Evolutionary conservation across 2,797 vertebrate species (phyloP), one percentile per base, ranked within the genome.

Genomic region (Arnoldichthys spilopterus): DNA sequence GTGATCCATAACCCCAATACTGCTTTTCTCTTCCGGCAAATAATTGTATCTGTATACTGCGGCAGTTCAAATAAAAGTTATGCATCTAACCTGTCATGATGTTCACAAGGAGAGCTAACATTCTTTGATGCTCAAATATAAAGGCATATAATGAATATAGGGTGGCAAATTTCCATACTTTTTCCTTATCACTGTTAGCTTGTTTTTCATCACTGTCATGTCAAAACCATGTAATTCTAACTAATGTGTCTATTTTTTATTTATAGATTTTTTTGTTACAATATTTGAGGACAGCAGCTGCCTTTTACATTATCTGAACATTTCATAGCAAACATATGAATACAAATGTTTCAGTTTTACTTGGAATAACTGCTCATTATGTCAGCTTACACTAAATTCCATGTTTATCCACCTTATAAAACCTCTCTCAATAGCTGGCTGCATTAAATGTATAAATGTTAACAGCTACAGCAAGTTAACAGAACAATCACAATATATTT

Each of bases 1-100:
- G 77, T 76, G 83, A 84, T 82, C 74, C 58, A 74, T 84, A 78
- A 79, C 69, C 77, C 71, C 72, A 76, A 71, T 77, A 40, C 69
- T 64, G 49, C 45, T 64, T 6, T n/a, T 26, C 71, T 74, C 77
- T 76, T 68, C 71, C 75, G 45, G 43, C 62, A 54, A 56, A 76
- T 61, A 76, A 62, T 76, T 78, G 76, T 68, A 67, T 34, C 28
- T 22, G 56, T 72, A 67, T 61, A 53, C 54, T 71, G 63, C 37
- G 18, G 51, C 6, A 53, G 62, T 1, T 11, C 51, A 59, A 61
- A 53, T 43, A 47, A 64, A 73, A 76, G 47, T 78, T 76, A 78
- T 54, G 28, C 61, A 61, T 75, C 12, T 43, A 51, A 70, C 63
- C 66, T 61, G 66, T 53, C n/a, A 4, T 62, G 18, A 51, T 6